These are phyloP conservation scores for Lepas anatifera DNA, from an alignment of 2,888 invertebrate species.

Conservation along the genomic window DNA sequence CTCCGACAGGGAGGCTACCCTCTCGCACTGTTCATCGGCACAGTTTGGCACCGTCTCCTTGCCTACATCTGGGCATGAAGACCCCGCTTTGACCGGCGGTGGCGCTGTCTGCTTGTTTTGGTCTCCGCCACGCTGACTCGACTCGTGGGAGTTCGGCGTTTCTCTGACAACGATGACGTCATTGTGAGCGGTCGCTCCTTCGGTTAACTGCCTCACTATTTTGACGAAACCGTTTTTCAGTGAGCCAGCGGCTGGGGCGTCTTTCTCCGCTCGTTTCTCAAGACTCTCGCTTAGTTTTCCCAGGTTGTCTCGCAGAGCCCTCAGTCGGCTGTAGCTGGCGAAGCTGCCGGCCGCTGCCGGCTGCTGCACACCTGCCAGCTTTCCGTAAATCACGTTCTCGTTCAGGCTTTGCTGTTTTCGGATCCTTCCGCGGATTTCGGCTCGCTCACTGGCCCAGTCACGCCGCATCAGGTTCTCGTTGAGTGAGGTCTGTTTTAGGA, in stretches of 20 bases:
- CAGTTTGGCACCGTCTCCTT: no score
- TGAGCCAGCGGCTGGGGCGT: slow-evolving; percentile 54
- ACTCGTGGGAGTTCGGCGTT: background rate
- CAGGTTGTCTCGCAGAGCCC: slow-evolving; percentile 24
- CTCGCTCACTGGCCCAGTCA: slow-evolving; percentile 30
- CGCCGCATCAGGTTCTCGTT: slow-evolving; percentile 70
- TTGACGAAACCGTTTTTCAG: slow-evolving; percentile 42
- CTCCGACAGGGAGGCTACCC: background rate
- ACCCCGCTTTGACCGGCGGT: no score
- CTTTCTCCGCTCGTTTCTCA: slow-evolving; percentile 17
- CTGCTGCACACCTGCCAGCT: background rate
- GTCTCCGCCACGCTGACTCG: background rate
- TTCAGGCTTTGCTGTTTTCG: slow-evolving; percentile 13
- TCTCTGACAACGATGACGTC: no score
- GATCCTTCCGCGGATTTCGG: slow-evolving; percentile 49
- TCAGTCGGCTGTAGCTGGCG: slow-evolving; percentile 23
- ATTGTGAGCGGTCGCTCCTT: slow-evolving; percentile 20
- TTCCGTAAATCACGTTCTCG: slow-evolving; percentile 10
- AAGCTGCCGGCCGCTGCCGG: background rate
- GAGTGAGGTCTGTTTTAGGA: slow-evolving; percentile 77
- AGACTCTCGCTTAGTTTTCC: slow-evolving; percentile 21
- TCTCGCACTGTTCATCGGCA: no score
- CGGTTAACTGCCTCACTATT: slow-evolving; percentile 23
- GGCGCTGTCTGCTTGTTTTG: no score
- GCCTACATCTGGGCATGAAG: no score